Evolutionary conservation across 2,888 invertebrate genomes (phyloP).

Genomic region (Operophtera brumata): DNA sequence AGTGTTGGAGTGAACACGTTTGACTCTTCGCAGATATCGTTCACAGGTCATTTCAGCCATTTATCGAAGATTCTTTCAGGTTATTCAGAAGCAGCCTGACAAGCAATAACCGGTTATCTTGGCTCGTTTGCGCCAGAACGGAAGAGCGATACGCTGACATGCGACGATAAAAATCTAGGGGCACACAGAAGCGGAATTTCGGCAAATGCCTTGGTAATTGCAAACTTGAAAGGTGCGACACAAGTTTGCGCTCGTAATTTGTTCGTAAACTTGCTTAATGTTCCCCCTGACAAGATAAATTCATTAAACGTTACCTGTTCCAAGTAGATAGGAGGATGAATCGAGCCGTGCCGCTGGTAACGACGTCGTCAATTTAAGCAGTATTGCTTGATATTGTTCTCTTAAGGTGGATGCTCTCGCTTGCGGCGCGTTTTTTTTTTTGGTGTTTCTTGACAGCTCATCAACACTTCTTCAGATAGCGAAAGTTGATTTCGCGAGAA

Average conservation of each 20-base stretch:
- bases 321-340: conserved; percentile 48
- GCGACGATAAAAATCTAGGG: conserved; percentile 55
- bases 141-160: conserved; percentile 57
- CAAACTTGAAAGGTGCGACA: conserved; percentile 64
- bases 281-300: conserved; percentile 75
- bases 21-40: conserved; percentile 48
- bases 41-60: conserved; percentile 45
- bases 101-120: conserved; percentile 71
- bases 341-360: conserved; percentile 46
- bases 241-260: conserved; percentile 74
- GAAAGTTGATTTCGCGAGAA: too few relatives aligned
- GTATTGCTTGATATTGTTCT: conserved; percentile 41
- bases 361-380: conserved; percentile 49
- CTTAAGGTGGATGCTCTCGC: too few relatives aligned
- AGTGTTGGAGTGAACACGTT: conserved; percentile 37
- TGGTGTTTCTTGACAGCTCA: too few relatives aligned
- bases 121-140: conserved; percentile 65
- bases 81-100: conserved; percentile 54
- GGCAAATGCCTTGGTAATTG: conserved; percentile 65
- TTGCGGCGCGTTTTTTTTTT: too few relatives aligned
- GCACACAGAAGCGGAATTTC: conserved; percentile 49
- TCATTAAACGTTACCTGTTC: conserved; percentile 68
- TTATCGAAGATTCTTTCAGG: conserved; percentile 51
- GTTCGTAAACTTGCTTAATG: conserved; percentile 74
- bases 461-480: too few relatives aligned